Evolutionary conservation across 1,140 invertebrate genomes (phyloP).

Genomic region (Conus betulinus): DNA sequence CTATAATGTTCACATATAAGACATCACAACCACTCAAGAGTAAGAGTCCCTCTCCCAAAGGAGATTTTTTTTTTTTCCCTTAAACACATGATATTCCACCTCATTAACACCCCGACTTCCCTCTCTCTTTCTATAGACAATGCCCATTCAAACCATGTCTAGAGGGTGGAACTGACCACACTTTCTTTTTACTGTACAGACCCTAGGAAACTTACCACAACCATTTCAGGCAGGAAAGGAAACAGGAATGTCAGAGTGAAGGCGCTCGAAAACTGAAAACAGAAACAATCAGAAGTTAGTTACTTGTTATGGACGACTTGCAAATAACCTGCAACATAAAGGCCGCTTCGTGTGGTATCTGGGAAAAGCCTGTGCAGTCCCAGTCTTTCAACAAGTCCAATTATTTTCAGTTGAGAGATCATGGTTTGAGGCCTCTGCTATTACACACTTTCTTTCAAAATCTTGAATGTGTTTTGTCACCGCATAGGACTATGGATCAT

Average conservation of each 20-base stretch:
- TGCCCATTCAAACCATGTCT: too few relatives aligned
- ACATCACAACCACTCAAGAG: background rate
- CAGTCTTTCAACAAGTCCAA: background rate
- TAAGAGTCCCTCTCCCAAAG: background rate
- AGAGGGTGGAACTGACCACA: background rate
- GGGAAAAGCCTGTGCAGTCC: background rate
- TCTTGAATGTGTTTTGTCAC: too few relatives aligned
- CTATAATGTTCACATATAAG: too few relatives aligned
- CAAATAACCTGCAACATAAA: background rate
- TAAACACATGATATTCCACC: background rate
- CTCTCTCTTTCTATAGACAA: background rate
- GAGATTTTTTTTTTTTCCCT: background rate
- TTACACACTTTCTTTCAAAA: background rate
- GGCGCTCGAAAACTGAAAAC: slow-evolving; percentile 67
- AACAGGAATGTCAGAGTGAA: slow-evolving; percentile 69
- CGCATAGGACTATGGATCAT: too few relatives aligned
- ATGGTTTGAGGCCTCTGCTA: background rate
- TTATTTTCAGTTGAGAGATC: background rate
- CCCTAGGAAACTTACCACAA: slow-evolving; percentile 62
- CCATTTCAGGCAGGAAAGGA: slow-evolving; percentile 73
- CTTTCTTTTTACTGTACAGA: background rate
- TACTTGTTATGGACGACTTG: background rate
- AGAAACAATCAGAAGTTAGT: background rate
- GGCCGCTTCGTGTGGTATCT: background rate
- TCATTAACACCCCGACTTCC: background rate